These are phyloP conservation scores for Amphipyra berbera DNA, from an alignment of 2,888 invertebrate species.

Conservation along the genomic window DNA sequence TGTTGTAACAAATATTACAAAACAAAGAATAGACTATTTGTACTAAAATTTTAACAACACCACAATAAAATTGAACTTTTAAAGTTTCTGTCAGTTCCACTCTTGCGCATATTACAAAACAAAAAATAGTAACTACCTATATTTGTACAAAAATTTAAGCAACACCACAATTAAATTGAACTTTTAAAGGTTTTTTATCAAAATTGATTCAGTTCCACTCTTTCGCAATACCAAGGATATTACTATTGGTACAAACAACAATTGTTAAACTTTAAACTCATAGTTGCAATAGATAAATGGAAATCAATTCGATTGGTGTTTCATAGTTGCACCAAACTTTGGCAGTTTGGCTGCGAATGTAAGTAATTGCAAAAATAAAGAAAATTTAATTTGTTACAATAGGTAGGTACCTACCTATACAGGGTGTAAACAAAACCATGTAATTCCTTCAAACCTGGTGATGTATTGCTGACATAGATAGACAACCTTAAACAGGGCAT, in stretches of 20 bases:
- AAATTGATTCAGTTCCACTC: constrained; percentile 31
- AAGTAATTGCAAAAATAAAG: constrained; percentile 29
- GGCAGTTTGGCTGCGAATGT: constrained; percentile 29
- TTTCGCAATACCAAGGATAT: constrained; percentile 32
- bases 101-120: constrained; percentile 22
- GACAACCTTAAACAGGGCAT: too few relatives aligned
- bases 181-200: constrained; percentile 27
- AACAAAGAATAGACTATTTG: constrained; percentile 17
- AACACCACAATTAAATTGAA: constrained; percentile 34
- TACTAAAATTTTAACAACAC: not conserved
- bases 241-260: constrained; percentile 34
- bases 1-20: constrained; percentile 13
- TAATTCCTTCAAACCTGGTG: too few relatives aligned
- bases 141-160: not conserved
- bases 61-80: constrained; percentile 39
- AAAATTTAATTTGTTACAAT: too few relatives aligned
- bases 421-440: too few relatives aligned
- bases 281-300: constrained; percentile 41
- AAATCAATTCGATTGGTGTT: constrained; percentile 47
- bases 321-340: constrained; percentile 38
- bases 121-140: too few relatives aligned
- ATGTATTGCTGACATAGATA: too few relatives aligned
- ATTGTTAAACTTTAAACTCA: constrained; percentile 43
- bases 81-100: constrained; percentile 30
- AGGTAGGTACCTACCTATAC: too few relatives aligned